These are phyloP conservation scores for Plestiodon gilberti DNA, from an alignment of 2,113 vertebrate genomes.

Conservation along the genomic window DNA sequence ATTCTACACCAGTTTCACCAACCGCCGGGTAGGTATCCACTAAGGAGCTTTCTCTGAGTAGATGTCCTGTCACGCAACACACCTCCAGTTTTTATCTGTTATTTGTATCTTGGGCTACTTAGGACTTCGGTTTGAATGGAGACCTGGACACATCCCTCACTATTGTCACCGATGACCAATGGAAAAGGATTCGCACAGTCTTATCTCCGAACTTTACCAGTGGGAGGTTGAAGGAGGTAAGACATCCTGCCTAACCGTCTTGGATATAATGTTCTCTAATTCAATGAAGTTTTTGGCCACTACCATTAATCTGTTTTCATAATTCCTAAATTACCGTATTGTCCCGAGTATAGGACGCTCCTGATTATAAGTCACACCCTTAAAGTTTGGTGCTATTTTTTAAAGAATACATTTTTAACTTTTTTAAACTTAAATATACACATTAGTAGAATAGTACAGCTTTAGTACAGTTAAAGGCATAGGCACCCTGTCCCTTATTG, in stretches of 20 bases:
- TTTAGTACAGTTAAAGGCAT: no score
- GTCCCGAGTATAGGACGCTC: no score
- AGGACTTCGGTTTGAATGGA: conserved; percentile 71
- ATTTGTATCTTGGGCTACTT: background rate
- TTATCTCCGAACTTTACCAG: conserved; percentile 78
- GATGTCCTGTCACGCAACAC: background rate
- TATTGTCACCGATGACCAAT: conserved; percentile 60
- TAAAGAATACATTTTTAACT: no score
- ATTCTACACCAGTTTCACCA: conserved; percentile 78
- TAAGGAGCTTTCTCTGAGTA: rapidly evolving
- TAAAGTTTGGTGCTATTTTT: no score
- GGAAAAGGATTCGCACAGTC: conserved; percentile 73
- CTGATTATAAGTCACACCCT: no score
- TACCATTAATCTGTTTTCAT: no score
- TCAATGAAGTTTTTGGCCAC: no score
- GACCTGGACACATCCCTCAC: conserved; percentile 46
- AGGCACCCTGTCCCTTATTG: no score
- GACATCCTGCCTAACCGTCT: background rate
- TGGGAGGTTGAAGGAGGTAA: conserved; percentile 77
- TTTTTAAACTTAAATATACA: no score
- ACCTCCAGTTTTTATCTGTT: rapidly evolving
- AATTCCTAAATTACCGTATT: no score
- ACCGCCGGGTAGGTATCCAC: conserved; percentile 72
- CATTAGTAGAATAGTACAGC: no score
- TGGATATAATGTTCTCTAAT: no score